Evolutionary conservation across 2,888 invertebrate genomes (phyloP), one percentile per base, ranked within the genome.

Genomic region (Sphecodes monilicornis): DNA sequence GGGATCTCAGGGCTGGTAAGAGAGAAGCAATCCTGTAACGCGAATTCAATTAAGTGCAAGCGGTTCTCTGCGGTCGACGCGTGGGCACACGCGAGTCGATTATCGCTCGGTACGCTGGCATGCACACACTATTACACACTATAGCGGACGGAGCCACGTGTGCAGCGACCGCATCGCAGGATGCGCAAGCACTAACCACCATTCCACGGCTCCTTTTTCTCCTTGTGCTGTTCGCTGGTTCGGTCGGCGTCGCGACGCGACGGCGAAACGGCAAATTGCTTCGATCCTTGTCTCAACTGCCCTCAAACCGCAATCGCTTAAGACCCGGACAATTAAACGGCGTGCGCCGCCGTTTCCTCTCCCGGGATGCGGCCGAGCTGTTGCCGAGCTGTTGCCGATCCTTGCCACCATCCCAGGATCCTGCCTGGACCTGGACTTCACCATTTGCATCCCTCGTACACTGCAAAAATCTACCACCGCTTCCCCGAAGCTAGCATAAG

Each of bases 31-130:
- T 60, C 60, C 76, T 60, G 79, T 85, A 89, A 90, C 88, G 88
- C 83, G 88, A 90, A 92, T 92, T 92, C 92, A 92, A 69, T 69
- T 92, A 92, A 88, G 84, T 86, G 85, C 88, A 90, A 92, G 89
- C 85, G 91, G 86, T 87, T 91, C 88, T 91, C 86, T 92, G 92
- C 90, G 92, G 92, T 92, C 77, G 87, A 89, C 82, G 89, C 91
- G 92, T 92, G 92, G 92, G 92, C 91, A 91, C 90, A 75, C 83
- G 69, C 83, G 72, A 74, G 73, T 82, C 86, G 78, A 78, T 83
- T 86, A 86, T 80, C 36, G 77, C 64, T 29, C 29, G 46, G 57
- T 57, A 73, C 54, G 76, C 64, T 22, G 13, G 78, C 43, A 87
- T 76, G 70, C 60, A 50, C 50, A 50, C 22, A 18, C 22, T 22